phyloP scores from a whole-genome alignment of 2,113 vertebrate genomes.

The Piliocolobus tephrosceles region DNA sequence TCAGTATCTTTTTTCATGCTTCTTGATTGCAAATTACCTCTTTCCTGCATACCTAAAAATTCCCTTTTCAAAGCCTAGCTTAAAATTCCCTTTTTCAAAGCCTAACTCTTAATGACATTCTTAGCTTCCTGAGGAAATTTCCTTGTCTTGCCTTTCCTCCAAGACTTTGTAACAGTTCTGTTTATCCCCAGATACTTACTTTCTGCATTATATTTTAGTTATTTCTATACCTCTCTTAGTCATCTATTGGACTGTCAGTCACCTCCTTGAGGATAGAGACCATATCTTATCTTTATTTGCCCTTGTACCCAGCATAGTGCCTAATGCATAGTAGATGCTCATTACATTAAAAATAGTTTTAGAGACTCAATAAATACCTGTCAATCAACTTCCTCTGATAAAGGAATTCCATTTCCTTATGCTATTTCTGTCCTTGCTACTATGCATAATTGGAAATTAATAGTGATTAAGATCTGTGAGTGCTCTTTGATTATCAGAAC shows the following conservation, averaged over 20 bases:
- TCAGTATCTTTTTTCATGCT: neutral
- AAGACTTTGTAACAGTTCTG: neutral
- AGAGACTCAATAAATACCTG: neutral
- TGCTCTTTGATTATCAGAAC: neutral
- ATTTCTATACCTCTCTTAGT: neutral
- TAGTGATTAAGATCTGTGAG: neutral
- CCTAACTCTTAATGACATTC: neutral
- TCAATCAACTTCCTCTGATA: neutral
- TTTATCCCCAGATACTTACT: neutral
- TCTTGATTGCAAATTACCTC: neutral
- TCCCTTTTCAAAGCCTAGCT: neutral
- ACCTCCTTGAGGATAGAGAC: neutral
- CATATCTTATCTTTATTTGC: neutral
- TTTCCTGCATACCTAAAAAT: neutral
- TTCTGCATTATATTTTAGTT: conserved; percentile 6
- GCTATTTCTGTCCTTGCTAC: conserved; percentile 22
- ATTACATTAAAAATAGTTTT: neutral
- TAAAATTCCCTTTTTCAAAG: conserved; percentile 15
- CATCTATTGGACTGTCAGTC: neutral
- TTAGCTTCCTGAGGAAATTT: conserved; percentile 5
- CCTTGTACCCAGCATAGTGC: neutral
- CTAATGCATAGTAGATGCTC: neutral
- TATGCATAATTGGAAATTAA: conserved; percentile 6
- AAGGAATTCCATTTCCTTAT: neutral
- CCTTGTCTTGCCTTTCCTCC: neutral